phyloP scores from a whole-genome alignment of 2,888 invertebrate genomes.

The Monoplex corrugatus region DNA sequence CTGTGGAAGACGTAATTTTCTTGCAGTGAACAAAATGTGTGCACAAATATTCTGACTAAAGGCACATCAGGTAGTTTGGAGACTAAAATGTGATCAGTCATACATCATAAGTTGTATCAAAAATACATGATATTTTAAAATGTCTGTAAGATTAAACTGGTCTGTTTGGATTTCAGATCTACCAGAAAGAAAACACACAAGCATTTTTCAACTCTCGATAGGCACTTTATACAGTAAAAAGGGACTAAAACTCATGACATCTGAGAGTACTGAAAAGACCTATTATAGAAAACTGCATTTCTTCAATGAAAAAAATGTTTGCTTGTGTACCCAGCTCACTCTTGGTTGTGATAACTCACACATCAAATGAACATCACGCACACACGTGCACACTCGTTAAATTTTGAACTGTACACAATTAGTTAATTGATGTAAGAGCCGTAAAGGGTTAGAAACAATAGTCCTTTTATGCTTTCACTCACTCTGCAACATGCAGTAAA shows the following conservation, averaged over 20 bases:
- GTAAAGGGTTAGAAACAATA: no score
- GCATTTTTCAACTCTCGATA: neutral
- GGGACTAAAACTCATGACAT: neutral
- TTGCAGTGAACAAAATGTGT: neutral
- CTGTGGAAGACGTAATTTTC: neutral
- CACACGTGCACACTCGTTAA: neutral
- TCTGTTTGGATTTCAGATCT: constrained; percentile 19
- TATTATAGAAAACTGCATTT: neutral
- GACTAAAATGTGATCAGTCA: neutral
- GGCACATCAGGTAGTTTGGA: constrained; percentile 5
- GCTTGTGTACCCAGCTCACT: neutral
- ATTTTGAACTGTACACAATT: neutral
- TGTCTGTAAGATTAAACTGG: no score
- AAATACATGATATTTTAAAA: neutral
- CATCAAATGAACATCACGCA: neutral
- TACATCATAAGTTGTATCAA: neutral
- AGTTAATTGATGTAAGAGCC: no score
- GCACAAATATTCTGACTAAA: neutral
- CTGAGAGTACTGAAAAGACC: neutral
- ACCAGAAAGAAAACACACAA: neutral
- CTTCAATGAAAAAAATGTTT: neutral
- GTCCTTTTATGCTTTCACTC: neutral
- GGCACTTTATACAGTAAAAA: neutral
- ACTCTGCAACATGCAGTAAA: neutral
- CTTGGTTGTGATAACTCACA: no score